Evolutionary conservation across 2,888 invertebrate genomes (phyloP).

Genomic region (Eupithecia abbreviata): DNA sequence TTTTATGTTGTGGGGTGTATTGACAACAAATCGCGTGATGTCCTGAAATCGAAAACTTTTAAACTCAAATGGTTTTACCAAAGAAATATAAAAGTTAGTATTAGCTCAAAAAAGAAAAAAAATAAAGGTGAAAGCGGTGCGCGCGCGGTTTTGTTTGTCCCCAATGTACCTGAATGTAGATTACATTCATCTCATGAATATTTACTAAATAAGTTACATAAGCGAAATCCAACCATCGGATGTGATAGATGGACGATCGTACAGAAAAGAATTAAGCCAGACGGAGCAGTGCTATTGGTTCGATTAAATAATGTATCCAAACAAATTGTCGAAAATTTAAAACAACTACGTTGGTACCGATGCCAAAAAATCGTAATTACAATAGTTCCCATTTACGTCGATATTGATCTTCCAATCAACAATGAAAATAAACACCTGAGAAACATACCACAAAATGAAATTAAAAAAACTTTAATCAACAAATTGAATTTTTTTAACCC

Average conservation of each 20-base stretch:
- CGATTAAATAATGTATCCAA: neutral
- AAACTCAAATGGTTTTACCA: conserved; percentile 17
- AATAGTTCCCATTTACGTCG: neutral
- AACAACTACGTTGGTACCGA: neutral
- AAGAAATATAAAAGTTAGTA: conserved; percentile 11
- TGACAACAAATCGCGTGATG: neutral
- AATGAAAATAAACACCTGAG: neutral
- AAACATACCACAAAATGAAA: neutral
- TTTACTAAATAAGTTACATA: conserved; percentile 2
- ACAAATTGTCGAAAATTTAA: neutral
- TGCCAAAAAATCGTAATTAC: neutral
- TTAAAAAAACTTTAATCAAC: neutral
- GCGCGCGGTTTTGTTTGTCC: neutral
- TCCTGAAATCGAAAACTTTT: neutral
- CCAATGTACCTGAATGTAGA: neutral
- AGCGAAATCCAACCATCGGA: neutral
- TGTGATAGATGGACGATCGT: neutral
- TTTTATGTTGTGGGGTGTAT: neutral
- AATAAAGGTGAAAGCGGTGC: neutral
- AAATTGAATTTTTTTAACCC: conserved; percentile 1
- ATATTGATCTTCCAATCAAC: neutral
- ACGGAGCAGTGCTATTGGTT: neutral
- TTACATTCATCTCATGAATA: conserved; percentile 2
- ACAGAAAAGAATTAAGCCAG: neutral
- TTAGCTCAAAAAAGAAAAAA: neutral